Conservation (phyloP, 1,140 invertebrate species). For the Druon quercuslanigerum region DNA sequence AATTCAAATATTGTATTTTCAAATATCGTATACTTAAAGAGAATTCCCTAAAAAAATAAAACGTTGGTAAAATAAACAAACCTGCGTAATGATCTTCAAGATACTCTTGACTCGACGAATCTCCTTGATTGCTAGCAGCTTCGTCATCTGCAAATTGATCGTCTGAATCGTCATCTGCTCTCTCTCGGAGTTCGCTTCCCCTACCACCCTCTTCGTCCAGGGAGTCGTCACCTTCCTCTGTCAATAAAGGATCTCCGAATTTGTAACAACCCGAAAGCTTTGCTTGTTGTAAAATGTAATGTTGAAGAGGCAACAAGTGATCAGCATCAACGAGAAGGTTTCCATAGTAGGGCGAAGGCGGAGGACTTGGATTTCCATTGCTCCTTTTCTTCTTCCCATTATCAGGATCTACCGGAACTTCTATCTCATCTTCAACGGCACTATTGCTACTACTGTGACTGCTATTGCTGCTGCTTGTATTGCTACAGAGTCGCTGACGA, state of each 20-base stretch:
- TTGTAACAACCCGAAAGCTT: slow-evolving; percentile 84
- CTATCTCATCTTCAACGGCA: slow-evolving; percentile 62
- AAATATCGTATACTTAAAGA: too few species aligned
- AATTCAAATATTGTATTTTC: too few species aligned
- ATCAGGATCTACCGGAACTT: slow-evolving; percentile 56
- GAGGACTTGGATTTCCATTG: slow-evolving; percentile 73
- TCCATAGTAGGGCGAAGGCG: slow-evolving; percentile 70
- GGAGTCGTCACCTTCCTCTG: slow-evolving; percentile 82
- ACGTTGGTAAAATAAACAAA: slow-evolving; percentile 34
- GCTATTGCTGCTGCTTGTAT: slow-evolving; percentile 68
- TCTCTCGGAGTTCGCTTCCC: slow-evolving; percentile 62
- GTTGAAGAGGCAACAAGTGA: slow-evolving; percentile 88
- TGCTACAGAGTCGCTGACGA: slow-evolving; percentile 67
- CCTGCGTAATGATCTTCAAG: slow-evolving; percentile 75
- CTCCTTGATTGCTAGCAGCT: slow-evolving; percentile 78
- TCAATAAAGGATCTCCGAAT: slow-evolving; percentile 79
- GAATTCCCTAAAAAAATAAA: too few species aligned
- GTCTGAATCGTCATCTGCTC: slow-evolving; percentile 76
- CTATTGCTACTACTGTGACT: slow-evolving; percentile 69
- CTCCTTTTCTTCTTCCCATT: slow-evolving; percentile 69
- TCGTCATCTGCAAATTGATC: slow-evolving; percentile 83
- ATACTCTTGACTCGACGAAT: slow-evolving; percentile 79
- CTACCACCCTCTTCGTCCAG: slow-evolving; percentile 77
- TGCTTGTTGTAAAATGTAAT: slow-evolving; percentile 91
- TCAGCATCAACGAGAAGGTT: slow-evolving; percentile 72